Evolutionary conservation across 2,888 invertebrate species (phyloP).

Genomic region (Tetheella fluctuosa): DNA sequence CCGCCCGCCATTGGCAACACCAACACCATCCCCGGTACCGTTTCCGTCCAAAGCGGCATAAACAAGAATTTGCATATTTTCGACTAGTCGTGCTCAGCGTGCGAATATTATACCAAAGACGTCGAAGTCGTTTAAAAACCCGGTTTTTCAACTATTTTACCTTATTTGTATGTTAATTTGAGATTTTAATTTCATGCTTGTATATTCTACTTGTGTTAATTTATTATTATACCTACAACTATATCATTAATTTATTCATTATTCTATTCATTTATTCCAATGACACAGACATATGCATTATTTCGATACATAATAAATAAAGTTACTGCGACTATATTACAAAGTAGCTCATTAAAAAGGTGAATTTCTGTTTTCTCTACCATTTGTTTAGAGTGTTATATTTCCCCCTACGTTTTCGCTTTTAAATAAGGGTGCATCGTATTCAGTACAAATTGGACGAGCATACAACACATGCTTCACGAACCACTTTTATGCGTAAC

Average conservation of each 20-base stretch:
- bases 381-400: neutral
- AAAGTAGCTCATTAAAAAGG: neutral
- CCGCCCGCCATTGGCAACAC: no score
- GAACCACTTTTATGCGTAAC: no score
- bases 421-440: no score
- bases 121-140: conserved; percentile 15
- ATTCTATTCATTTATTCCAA: neutral
- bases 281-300: neutral
- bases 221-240: neutral
- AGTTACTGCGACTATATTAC: neutral
- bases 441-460: no score
- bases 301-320: neutral
- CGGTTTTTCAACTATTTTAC: conserved; percentile 25
- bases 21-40: no score
- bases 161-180: conserved; percentile 21
- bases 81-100: conserved; percentile 44
- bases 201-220: conserved; percentile 10
- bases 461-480: no score
- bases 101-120: conserved; percentile 23
- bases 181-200: conserved; percentile 16
- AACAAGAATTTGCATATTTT: conserved; percentile 71
- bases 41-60: conserved; percentile 68
- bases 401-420: no score
- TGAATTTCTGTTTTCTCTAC: neutral
- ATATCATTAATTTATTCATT: neutral